A percentile compares a stretch with the other conserved stretches of the same genome.
These are phyloP conservation scores for Pocillopora damicornis DNA, from an alignment of 64 coral and sea anemone genomes.

Conservation along the genomic window DNA sequence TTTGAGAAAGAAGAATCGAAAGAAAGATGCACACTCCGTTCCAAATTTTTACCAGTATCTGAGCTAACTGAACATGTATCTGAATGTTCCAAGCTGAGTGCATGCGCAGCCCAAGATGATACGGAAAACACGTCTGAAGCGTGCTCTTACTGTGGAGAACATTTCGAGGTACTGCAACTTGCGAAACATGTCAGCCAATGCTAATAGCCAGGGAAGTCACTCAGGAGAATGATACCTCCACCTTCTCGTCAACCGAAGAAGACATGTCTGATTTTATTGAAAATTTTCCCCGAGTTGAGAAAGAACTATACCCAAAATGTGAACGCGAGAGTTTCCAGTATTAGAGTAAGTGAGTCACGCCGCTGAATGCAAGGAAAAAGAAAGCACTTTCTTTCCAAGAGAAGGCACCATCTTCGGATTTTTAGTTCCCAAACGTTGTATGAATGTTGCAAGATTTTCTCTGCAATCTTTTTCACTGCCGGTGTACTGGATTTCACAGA, in stretches of 20 bases:
- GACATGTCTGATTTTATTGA: neutral
- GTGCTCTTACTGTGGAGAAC: constrained; percentile 8
- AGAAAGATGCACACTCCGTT: constrained; percentile 54
- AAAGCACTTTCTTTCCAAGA: too few species aligned
- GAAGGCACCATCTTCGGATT: too few species aligned
- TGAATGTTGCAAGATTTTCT: too few species aligned
- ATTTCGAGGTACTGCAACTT: constrained; percentile 10
- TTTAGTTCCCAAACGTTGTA: too few species aligned
- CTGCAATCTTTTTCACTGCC: too few species aligned
- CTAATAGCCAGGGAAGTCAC: neutral
- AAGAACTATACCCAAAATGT: constrained; percentile 24
- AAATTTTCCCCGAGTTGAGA: neutral
- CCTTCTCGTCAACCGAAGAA: too few species aligned
- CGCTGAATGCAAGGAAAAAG: neutral
- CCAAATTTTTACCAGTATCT: constrained; percentile 15
- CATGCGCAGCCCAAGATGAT: neutral
- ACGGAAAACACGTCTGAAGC: neutral
- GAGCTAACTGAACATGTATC: constrained; percentile 35
- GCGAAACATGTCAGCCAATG: constrained; percentile 6
- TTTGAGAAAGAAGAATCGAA: constrained; percentile 35
- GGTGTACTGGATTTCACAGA: too few species aligned
- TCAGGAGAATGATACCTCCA: too few species aligned
- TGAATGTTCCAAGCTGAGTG: constrained; percentile 20
- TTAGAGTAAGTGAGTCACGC: constrained; percentile 8
- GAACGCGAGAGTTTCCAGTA: neutral